phyloP scores from a whole-genome alignment of 2,888 invertebrate genomes.

The Drosophila kambysellisi region DNA sequence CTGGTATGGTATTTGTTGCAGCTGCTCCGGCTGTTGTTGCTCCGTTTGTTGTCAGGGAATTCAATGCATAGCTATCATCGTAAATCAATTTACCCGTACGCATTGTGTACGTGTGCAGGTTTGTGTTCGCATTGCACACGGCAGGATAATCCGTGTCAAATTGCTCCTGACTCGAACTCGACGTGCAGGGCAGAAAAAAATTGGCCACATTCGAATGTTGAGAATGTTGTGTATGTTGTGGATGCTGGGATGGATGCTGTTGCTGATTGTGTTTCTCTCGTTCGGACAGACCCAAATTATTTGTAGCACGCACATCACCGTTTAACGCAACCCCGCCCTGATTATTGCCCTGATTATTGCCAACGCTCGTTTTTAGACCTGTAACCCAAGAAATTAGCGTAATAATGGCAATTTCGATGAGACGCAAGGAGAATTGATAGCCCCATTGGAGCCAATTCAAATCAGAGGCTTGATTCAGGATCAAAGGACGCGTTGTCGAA shows the following conservation, averaged over 20 bases:
- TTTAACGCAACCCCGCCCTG: constrained; percentile 36
- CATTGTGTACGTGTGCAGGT: constrained; percentile 92
- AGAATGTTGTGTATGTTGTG: constrained; percentile 44
- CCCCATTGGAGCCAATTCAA: constrained; percentile 97
- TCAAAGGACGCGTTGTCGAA: constrained; percentile 83
- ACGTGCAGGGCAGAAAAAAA: constrained; percentile 92
- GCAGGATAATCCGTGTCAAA: constrained; percentile 94
- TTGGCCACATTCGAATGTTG: constrained; percentile 87
- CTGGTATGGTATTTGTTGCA: constrained; percentile 28
- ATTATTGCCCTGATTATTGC: constrained; percentile 80
- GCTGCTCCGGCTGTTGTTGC: constrained; percentile 12
- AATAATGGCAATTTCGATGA: constrained; percentile 95
- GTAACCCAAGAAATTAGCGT: constrained; percentile 94
- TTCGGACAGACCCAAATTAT: constrained; percentile 3
- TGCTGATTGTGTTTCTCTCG: constrained; percentile 87
- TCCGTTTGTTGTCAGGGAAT: constrained; percentile 82
- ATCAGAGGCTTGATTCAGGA: constrained; percentile 85
- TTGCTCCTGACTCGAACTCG: constrained; percentile 93
- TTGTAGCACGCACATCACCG: constrained; percentile 52
- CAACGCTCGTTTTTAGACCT: constrained; percentile 88
- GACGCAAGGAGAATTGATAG: constrained; percentile 93
- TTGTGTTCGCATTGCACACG: constrained; percentile 94
- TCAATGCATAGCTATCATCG: constrained; percentile 88
- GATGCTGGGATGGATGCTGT: constrained; percentile 33
- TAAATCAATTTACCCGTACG: constrained; percentile 92